Base-by-base conservation (phyloP, 2,888 invertebrate genomes). In the Carabus problematicus region DNA sequence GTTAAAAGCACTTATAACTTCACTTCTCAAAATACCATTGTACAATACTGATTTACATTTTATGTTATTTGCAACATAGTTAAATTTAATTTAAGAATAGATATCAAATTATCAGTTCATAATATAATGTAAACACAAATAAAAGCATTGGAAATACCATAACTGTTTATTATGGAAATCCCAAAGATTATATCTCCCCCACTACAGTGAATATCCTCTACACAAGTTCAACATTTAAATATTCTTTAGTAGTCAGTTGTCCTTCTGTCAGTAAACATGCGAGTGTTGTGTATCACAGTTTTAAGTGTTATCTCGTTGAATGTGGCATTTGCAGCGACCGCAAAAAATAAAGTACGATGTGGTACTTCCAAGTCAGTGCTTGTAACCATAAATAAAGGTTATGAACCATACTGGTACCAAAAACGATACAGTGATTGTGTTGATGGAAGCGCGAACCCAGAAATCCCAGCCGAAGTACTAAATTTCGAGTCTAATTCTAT, bases 351-450 rank as follows among this genome's bases (percentile, higher is more conserved):
- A 54, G 54, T 41, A 14, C 9, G 14, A 16, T 47, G 47, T 11
- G 16, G 19, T 8, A 18, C 16, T 14, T 45, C n/a, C 2, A 12
- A 16, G 1, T 45, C 8, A 8, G 16, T 47, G 40, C 16, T 52
- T 9, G 66, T 19, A 11, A 66, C 58, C 16, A 49, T 66, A 39
- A 66, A 66, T 41, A 3, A 47, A 2, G 66, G 47, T 18, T 49
- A 40, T 49, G 41, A 49, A 16, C 66, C 66, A 16, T 59, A 59
- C 41, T 66, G 66, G 66, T 66, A n/a, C 39, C 66, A 66, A 59
- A 59, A 58, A 45, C 12, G 41, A 3, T 58, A 49, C 16, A 7
- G 6, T 8, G 7, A n/a, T 7, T 66, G 66, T n/a, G 8, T 66
- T 11, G 47, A 66, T 47, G 66, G 66, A 8, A 59, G 49, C 14